Conservation (phyloP, 1,140 invertebrate genomes). For the Ceratosolen solmsi region DNA sequence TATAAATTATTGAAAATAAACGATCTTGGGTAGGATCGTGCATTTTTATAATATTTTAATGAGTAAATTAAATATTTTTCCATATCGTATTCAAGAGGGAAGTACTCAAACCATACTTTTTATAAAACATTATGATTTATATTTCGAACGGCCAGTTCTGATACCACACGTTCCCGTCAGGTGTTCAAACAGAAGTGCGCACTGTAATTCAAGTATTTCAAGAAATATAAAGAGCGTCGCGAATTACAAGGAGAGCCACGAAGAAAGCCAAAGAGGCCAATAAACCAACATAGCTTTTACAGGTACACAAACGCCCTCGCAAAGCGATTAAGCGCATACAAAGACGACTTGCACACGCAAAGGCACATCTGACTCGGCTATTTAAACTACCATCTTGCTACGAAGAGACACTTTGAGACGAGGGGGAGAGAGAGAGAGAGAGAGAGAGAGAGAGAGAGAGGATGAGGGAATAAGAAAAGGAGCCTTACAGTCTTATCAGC, state of each 20-base stretch:
- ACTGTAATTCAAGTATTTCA: constrained; percentile 5
- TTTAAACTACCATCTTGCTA: not conserved
- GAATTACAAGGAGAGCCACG: not conserved
- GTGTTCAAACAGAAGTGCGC: constrained; percentile 26
- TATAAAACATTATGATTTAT: too few relatives aligned
- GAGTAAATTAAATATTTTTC: too few relatives aligned
- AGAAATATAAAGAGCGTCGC: constrained; percentile 12
- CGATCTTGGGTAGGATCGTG: too few relatives aligned
- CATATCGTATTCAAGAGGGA: too few relatives aligned
- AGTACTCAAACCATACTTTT: too few relatives aligned
- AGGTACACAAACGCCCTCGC: constrained; percentile 8
- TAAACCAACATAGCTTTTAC: not conserved
- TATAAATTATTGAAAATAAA: too few relatives aligned
- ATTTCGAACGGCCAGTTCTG: too few relatives aligned
- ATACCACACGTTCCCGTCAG: not conserved
- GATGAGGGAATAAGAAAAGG: not conserved
- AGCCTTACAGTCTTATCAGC: constrained; percentile 22
- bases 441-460: not conserved
- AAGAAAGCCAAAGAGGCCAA: not conserved
- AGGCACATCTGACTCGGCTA: too few relatives aligned
- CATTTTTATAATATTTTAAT: too few relatives aligned
- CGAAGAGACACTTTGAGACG: not conserved
- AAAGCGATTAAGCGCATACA: not conserved
- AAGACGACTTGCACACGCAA: too few relatives aligned
- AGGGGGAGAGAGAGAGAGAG: too few relatives aligned